Base-by-base conservation (phyloP, 2,113 vertebrate species). In the Amia ocellicauda region DNA sequence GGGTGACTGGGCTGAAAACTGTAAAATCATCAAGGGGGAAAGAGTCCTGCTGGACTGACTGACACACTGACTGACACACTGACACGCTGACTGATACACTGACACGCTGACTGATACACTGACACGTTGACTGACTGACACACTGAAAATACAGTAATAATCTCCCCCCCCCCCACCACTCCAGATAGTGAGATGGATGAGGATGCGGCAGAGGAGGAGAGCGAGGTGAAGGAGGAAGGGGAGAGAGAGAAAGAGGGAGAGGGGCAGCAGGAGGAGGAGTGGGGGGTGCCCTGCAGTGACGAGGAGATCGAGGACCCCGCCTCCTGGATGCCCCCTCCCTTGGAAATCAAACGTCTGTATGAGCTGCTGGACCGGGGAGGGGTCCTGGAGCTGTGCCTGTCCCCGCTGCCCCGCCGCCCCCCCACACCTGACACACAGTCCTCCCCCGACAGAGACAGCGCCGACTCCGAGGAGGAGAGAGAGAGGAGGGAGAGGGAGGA, bases 281-380 rank as follows among this genome's bases (percentile, higher is more conserved):
- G 93, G 93, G 89, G 90, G 61, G 73, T 94, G 17, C 71, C 86
- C 0, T 95, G 93, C 81, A 96, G 93, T 7, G 93, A 94, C 0
- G 92, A 96, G 64, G 93, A 95, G 77, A 78, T 93, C 70, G 91
- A 92, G 70, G 83, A 90, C 22, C 74, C 91, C 0, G 84, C 87
- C 62, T 69, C 76, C 70, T 95, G 93, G 93, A 93, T 85, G 80
- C 93, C 93, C 1, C 84, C 90, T 3, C 86, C 91, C 0, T 40
- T 79, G 7, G 93, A 94, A 68, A 94, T 95, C 67, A 92, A 88
- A 69, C 85, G 87, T 45, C 89, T 95, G n/a, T 95, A 95, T 19
- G 90, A 91, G 63, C 73, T 93, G 22, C 85, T 95, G 1, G 88
- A 91, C 4, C 85, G 86, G 72, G 90, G 87, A 0, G 88, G 91